Conservation (phyloP, 2,888 invertebrate genomes). For the Lasioglossum vierecki region DNA sequence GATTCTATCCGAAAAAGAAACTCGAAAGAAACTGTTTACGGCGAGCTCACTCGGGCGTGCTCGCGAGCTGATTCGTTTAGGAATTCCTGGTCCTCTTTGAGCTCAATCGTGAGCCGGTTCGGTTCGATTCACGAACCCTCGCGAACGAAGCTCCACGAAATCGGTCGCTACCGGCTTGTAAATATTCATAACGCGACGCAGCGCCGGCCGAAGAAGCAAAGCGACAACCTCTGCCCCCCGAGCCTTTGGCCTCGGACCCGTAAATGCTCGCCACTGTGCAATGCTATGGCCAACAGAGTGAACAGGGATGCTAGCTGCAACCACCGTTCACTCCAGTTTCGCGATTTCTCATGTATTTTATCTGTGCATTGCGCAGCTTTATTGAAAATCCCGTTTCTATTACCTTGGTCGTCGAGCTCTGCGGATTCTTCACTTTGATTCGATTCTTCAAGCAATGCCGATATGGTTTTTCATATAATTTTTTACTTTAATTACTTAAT, state of each 20-base stretch:
- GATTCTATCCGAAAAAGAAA: background rate
- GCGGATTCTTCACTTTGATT: background rate
- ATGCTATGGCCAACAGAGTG: background rate
- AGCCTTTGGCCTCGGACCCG: background rate
- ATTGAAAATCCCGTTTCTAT: background rate
- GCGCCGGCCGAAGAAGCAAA: background rate
- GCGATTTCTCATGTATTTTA: background rate
- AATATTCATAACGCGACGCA: slow-evolving; percentile 3
- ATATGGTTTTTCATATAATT: background rate
- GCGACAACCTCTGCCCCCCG: background rate
- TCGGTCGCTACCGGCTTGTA: background rate
- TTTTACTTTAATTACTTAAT: background rate
- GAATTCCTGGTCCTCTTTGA: background rate
- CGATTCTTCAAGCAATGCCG: background rate
- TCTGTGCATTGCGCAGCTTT: background rate
- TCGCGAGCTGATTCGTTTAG: background rate
- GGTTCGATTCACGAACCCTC: background rate
- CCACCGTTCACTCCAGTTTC: background rate
- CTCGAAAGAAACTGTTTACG: background rate
- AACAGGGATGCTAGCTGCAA: background rate
- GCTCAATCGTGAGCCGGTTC: background rate
- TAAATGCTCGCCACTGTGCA: background rate
- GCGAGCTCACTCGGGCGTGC: background rate
- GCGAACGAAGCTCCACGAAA: background rate
- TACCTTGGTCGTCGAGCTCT: background rate